phyloP scores from a whole-genome alignment of 2,888 invertebrate species.

The Apamea anceps region DNA sequence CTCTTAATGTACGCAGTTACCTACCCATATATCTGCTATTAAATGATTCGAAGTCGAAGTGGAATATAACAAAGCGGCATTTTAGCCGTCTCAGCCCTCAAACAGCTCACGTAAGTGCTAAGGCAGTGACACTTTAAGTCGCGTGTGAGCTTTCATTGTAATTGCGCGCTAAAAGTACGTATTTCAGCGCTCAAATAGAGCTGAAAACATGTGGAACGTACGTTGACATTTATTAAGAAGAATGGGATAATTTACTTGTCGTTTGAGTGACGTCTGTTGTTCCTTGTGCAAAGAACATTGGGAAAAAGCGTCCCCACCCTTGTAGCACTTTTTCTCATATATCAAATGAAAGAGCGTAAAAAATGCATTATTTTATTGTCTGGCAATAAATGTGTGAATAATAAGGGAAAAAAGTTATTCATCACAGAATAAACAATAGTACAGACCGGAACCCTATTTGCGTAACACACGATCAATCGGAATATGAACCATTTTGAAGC shows the following conservation, averaged over 20 bases:
- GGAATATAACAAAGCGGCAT: conserved; percentile 41
- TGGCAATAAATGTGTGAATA: no score
- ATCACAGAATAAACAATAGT: no score
- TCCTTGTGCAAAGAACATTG: neutral
- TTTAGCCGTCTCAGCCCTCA: conserved; percentile 32
- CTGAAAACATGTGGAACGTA: conserved; percentile 21
- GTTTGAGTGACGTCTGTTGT: conserved; percentile 2
- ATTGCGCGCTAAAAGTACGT: conserved; percentile 56
- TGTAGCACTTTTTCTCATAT: no score
- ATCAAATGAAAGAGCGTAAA: no score
- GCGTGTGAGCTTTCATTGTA: conserved; percentile 60
- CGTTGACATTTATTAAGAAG: conserved; percentile 8
- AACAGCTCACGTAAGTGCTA: conserved; percentile 37
- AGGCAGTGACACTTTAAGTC: conserved; percentile 26
- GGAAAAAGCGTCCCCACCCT: no score
- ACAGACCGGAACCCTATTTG: no score
- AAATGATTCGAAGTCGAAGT: conserved; percentile 28
- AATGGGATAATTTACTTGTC: conserved; percentile 17
- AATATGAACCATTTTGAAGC: no score
- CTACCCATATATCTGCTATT: neutral
- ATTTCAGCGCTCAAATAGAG: conserved; percentile 34
- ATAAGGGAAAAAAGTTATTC: no score
- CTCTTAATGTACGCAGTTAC: neutral
- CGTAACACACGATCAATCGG: no score
- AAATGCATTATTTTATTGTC: no score